Conservation (phyloP, 2,888 invertebrate genomes). For the Nasonovia ribisnigri region DNA sequence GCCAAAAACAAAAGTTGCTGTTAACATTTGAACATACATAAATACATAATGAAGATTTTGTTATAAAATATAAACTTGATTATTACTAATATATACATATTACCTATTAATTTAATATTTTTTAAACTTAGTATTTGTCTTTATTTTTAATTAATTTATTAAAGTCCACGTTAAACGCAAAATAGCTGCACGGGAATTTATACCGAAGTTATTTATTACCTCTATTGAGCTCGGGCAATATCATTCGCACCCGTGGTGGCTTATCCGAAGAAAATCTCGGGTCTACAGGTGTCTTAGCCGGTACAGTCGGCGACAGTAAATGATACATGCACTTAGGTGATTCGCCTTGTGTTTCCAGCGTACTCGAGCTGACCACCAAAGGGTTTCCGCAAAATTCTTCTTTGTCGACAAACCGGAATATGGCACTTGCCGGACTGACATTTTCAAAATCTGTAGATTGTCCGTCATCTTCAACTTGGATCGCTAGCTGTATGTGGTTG, state of each 20-base stretch:
- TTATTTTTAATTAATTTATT: slow-evolving; percentile 40
- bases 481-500: slow-evolving; percentile 18
- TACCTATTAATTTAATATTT: neutral
- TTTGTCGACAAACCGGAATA: neutral
- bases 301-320: slow-evolving; percentile 58
- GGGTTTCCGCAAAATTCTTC: neutral
- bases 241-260: slow-evolving; percentile 64
- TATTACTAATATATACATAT: neutral
- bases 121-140: neutral
- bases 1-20: neutral
- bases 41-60: neutral
- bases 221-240: slow-evolving; percentile 66
- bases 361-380: slow-evolving; percentile 54
- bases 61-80: neutral
- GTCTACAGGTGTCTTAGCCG: slow-evolving; percentile 56
- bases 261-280: slow-evolving; percentile 58
- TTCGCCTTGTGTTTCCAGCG: slow-evolving; percentile 67
- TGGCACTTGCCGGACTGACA: neutral
- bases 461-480: neutral
- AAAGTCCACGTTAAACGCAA: neutral
- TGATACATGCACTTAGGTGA: slow-evolving; percentile 67
- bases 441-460: neutral
- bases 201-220: slow-evolving; percentile 41
- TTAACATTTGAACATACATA: neutral
- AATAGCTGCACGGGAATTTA: neutral